A percentile compares a stretch with the other conserved stretches of the same genome.
phyloP scores from a whole-genome alignment of 2,113 vertebrate species.

The Rhombomys opimus region DNA sequence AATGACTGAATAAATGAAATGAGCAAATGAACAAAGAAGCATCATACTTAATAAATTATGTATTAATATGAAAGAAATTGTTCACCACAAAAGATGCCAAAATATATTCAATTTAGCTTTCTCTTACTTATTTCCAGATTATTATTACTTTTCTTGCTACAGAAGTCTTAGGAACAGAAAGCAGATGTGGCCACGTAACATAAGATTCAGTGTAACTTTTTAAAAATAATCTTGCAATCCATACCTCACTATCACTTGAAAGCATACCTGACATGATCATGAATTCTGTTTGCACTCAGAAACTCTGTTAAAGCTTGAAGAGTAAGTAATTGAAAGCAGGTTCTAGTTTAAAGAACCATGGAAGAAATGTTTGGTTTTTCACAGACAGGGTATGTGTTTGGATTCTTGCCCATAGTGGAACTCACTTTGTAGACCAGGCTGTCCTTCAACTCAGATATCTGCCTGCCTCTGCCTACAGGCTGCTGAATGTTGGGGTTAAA shows the following conservation, averaged over 20 bases:
- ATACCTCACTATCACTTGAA: neutral
- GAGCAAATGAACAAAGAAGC: neutral
- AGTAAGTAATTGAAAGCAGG: neutral
- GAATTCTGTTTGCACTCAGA: neutral
- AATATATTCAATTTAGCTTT: neutral
- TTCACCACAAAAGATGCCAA: neutral
- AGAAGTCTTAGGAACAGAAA: neutral
- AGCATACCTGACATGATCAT: neutral
- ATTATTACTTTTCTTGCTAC: neutral
- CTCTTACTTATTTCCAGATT: neutral
- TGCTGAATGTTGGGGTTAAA: neutral
- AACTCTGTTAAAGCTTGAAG: neutral
- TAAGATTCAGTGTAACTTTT: neutral
- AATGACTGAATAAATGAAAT: neutral
- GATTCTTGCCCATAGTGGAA: neutral
- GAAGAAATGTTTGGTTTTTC: neutral
- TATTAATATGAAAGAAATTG: neutral
- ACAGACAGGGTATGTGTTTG: neutral
- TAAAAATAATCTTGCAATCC: neutral
- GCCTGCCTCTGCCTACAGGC: neutral
- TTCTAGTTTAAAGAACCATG: neutral
- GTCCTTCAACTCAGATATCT: neutral
- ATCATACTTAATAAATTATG: neutral
- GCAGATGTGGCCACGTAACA: neutral
- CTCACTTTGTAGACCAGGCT: neutral